Evolutionary conservation across 2,888 invertebrate species (phyloP), one percentile per base, ranked within the genome.

Genomic region (Cristatella mucedo): DNA sequence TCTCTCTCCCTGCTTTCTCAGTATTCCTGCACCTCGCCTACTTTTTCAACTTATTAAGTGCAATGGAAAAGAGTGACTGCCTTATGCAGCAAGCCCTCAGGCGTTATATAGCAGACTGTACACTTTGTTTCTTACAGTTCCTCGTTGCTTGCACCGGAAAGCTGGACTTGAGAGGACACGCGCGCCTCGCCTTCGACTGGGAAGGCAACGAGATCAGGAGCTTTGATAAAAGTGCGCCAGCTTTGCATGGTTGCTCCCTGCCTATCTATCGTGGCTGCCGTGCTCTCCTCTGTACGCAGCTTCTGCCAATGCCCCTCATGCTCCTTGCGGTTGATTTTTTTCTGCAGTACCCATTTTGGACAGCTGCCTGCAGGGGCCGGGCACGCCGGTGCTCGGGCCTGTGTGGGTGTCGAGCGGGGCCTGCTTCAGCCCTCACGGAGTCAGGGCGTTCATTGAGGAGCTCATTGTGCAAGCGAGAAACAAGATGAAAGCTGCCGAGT

Each of bases 331-430:
- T n/a, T n/a, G n/a, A n/a, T n/a, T 22, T 29, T 40, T 33, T 21
- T 21, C 48, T 48, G 1, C 46, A 63, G 65, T 55, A 16, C 61
- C 63, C 2, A 47, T 59, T 3, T 42, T 65, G n/a, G 61, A 63
- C 46, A 52, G 55, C 36, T 59, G 61, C 45, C 49, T 63, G 13
- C 59, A 61, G 44, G 49, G 52, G 2, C 53, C 53, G 15, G 52
- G 53, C 21, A 59, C 57, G 11, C 55, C 56, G 20, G 54, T 62
- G 2, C 50, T 57, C 22, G 66, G 66, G 2, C 66, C 66, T 4
- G 49, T 66, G 31, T 66, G 66, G 66, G 55, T 63, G 33, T 62
- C 63, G 1, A 48, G 53, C 13, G 63, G 65, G 2, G 66, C 64
- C 41, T 53, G 59, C 2, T 63, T 63, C 48, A 62, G 61, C 43